These are phyloP conservation scores for Sebastiscus tertius DNA, from an alignment of 2,797 vertebrate species.

Conservation along the genomic window DNA sequence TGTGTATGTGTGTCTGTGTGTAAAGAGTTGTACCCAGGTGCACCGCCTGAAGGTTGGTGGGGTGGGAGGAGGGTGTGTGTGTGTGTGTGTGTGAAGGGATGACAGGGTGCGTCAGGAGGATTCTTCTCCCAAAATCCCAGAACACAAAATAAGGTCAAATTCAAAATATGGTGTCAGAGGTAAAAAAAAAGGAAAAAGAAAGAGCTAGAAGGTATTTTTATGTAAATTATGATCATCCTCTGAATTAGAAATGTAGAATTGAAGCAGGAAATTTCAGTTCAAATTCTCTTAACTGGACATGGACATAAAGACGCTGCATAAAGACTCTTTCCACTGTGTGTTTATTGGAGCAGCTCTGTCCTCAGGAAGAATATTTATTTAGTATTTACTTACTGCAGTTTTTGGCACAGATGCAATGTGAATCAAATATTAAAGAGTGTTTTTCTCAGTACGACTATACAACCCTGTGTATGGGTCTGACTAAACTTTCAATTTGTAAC, in stretches of 20 bases:
- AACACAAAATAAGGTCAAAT: conserved; percentile 69
- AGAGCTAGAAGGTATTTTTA: conserved; percentile 44
- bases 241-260: conserved; percentile 30
- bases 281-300: not conserved
- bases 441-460: not conserved
- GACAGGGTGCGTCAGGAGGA: conserved; percentile 65
- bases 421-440: conserved; percentile 3
- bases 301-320: not conserved
- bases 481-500: not conserved
- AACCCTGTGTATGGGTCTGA: not conserved
- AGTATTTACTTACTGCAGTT: not conserved
- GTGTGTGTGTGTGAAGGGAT: conserved; percentile 42
- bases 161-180: conserved; percentile 43
- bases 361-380: not conserved
- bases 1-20: conserved; percentile 29
- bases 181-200: not conserved
- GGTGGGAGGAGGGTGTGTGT: conserved; percentile 26
- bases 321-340: not conserved
- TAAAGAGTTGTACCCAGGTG: conserved; percentile 76
- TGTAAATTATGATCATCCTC: conserved; percentile 44
- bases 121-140: conserved; percentile 56
- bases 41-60: conserved; percentile 72
- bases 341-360: not conserved
- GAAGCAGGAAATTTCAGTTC: conserved; percentile 3
- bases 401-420: not conserved